phyloP scores from a whole-genome alignment of 1,140 invertebrate genomes.

The Pristionchus pacificus region DNA sequence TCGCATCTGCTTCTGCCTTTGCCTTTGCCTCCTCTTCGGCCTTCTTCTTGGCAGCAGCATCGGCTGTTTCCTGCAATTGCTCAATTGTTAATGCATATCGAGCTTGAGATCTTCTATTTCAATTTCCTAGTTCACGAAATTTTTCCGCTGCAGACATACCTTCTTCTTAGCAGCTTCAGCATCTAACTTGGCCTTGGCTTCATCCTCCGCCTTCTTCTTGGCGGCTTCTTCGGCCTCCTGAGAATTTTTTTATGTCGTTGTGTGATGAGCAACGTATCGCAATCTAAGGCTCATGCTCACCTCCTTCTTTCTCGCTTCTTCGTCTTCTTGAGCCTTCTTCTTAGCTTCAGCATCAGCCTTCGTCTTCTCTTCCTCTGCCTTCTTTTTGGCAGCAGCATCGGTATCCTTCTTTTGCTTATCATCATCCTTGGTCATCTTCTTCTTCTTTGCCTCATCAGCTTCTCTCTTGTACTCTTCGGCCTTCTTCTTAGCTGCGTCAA shows the following conservation, averaged over 20 bases:
- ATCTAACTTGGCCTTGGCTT: slow-evolving; percentile 4
- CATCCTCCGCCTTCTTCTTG: slow-evolving; percentile 12
- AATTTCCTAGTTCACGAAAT: too few relatives aligned
- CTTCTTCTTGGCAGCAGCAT: too few relatives aligned
- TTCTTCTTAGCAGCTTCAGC: not conserved
- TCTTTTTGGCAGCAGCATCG: slow-evolving; percentile 10
- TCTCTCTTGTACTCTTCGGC: slow-evolving; percentile 5
- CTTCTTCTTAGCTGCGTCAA: slow-evolving; percentile 6
- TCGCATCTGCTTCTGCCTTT: slow-evolving; percentile 11
- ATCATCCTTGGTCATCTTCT: slow-evolving; percentile 13
- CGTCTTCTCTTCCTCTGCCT: not conserved
- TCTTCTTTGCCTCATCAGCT: not conserved
- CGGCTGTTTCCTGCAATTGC: not conserved
- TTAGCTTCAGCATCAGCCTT: not conserved
- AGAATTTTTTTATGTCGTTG: not conserved
- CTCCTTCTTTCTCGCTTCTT: slow-evolving; percentile 6
- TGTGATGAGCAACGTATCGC: not conserved
- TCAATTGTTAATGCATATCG: not conserved
- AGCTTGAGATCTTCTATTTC: too few relatives aligned
- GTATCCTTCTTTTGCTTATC: slow-evolving; percentile 5
- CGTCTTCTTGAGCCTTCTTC: slow-evolving; percentile 4
- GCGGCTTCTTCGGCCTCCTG: slow-evolving; percentile 8
- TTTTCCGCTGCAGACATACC: too few relatives aligned
- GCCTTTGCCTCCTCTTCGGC: too few relatives aligned
- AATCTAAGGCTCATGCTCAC: not conserved